Base-by-base conservation (phyloP, 1,140 invertebrate genomes). In the Drosophila pseudoananassae region DNA sequence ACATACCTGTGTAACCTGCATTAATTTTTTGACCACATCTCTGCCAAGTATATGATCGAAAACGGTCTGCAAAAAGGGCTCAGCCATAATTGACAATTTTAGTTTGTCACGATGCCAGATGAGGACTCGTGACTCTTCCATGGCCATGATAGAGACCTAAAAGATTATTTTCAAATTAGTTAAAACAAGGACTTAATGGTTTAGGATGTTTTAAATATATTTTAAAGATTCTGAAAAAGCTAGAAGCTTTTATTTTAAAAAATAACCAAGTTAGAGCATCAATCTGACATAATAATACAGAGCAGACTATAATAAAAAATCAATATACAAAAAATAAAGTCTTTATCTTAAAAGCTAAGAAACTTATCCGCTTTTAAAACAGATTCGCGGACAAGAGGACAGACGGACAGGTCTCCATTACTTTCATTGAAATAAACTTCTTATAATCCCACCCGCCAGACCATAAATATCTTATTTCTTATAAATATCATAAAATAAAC, bases 1-100 rank as follows among this genome's bases (percentile, higher is more conserved):
- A 15, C 49, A 27, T 27, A 92, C 91, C 90, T 92, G 91, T 76
- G 90, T 92, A 85, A 97, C 96, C 94, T 97, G 96, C 94, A 97
- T 96, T 12, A 98, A 93, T 92, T 98, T 98, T 87, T 97, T 96
- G 9, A 97, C 97, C 61, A 98, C 96, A 92, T 98, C 97, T 76
- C 96, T 93, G 14, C 97, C 97, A 45, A 98, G 93, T 74, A 98
- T 95, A 84, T 97, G 96, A 92, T 97, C 96, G 92, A 98, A 97
- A 33, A 98, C 95, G 9, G 96, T 95, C 90, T 96, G 94, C 64
- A 98, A 93, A 92, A 97, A 98, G 56, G 95, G 95, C 92, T 98
- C 96, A 29, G 94, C 94, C 92, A 96, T 96, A 79, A 98, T 97
- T 61, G 95, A 96, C 50, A 97, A 93, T 92, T 96, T 96, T 73